Evolutionary conservation across 2,888 invertebrate genomes (phyloP).

Genomic region (Netelia melanura): DNA sequence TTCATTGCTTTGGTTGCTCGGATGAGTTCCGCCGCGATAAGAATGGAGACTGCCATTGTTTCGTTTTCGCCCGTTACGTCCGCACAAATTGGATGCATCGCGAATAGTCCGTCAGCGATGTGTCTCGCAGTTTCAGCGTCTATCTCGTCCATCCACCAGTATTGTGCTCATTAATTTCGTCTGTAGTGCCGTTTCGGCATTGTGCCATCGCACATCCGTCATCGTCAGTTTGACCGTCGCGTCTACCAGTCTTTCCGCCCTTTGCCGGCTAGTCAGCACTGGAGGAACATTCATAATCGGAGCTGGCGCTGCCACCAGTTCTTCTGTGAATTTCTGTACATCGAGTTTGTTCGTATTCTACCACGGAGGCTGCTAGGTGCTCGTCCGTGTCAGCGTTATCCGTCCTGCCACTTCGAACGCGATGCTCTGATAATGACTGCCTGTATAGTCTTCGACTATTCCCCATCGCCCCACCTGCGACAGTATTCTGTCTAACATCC

Average conservation of each 20-base stretch:
- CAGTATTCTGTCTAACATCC: conserved; percentile 52
- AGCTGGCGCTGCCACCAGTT: conserved; percentile 3
- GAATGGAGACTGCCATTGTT: background rate
- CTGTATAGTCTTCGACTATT: conserved; percentile 67
- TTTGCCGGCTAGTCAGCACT: conserved; percentile 1
- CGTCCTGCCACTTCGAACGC: conserved; percentile 42
- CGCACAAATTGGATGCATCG: conserved; percentile 12
- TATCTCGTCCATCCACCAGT: too few relatives aligned
- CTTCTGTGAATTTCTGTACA: conserved; percentile 9
- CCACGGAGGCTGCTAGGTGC: conserved; percentile 20
- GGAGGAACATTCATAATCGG: background rate
- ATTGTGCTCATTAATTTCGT: background rate
- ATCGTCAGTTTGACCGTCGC: background rate
- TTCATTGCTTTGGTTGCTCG: too few relatives aligned
- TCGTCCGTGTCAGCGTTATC: conserved; percentile 22
- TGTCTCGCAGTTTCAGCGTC: conserved; percentile 5
- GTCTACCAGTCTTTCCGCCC: conserved; percentile 7
- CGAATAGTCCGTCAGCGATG: conserved; percentile 22
- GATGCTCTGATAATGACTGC: conserved; percentile 68
- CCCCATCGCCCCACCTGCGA: conserved; percentile 54
- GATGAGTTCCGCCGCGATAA: conserved; percentile 1
- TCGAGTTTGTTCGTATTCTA: conserved; percentile 36
- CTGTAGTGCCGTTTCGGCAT: background rate
- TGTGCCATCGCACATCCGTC: background rate
- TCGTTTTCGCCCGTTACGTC: background rate